phyloP scores from a whole-genome alignment of 1,140 invertebrate genomes.

The Pinna nobilis region DNA sequence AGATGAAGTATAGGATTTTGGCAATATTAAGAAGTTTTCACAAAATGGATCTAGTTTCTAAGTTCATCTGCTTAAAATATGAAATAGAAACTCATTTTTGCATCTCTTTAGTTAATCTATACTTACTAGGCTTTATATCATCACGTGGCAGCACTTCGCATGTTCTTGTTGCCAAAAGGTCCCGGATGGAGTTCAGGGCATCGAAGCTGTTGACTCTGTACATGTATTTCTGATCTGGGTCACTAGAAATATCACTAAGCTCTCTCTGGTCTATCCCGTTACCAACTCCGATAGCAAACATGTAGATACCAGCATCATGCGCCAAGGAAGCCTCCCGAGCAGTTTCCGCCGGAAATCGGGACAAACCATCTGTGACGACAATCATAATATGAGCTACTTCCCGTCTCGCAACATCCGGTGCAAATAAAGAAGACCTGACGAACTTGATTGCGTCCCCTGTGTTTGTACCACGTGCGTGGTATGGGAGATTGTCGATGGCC shows the following conservation, averaged over 20 bases:
- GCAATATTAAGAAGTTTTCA: too few relatives aligned
- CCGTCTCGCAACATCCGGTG: conserved; percentile 24
- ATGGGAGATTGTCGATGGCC: conserved; percentile 40
- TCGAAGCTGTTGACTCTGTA: conserved; percentile 54
- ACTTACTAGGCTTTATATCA: conserved; percentile 30
- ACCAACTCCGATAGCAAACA: conserved; percentile 62
- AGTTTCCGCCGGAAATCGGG: conserved; percentile 45
- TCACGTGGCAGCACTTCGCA: conserved; percentile 46
- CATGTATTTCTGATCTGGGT: conserved; percentile 49
- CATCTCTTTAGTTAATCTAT: not conserved
- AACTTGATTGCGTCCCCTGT: conserved; percentile 53
- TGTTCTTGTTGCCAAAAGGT: conserved; percentile 53
- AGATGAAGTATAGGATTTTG: too few relatives aligned
- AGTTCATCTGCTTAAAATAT: not conserved
- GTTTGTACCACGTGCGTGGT: conserved; percentile 51
- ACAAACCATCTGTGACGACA: conserved; percentile 66
- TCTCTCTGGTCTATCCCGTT: conserved; percentile 49
- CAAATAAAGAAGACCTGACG: conserved; percentile 43
- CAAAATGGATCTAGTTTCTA: not conserved
- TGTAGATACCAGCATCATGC: conserved; percentile 48
- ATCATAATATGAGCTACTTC: conserved; percentile 51
- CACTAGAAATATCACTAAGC: conserved; percentile 51
- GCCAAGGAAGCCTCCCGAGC: conserved; percentile 43
- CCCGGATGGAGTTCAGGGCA: conserved; percentile 61
- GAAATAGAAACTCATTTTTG: not conserved